Base-by-base conservation (phyloP, 1,140 invertebrate genomes). In the Calycopis cecrops region DNA sequence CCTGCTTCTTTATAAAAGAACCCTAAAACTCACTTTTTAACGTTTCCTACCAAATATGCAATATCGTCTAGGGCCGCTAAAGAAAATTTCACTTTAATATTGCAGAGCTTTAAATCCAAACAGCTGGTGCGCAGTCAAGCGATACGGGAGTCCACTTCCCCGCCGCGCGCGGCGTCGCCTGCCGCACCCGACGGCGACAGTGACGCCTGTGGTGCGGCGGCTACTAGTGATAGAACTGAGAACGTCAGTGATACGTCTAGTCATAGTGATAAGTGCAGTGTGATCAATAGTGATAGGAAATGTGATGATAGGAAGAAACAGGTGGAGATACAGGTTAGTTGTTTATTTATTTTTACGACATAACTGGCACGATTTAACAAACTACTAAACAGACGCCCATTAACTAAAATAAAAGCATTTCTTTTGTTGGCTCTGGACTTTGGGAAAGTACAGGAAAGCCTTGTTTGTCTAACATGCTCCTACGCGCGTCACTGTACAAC, bases 111-210 rank as follows among this genome's bases (percentile, higher is more conserved):
- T 78, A 95, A 95, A 89, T 90, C 93, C 54, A 96, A 96, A 88
- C 90, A 95, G 74, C 88, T 97, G 63, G 94, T 95, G 18, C 91
- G 96, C 72, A 96, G 95, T 70, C 94, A 96, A 90, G 96, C 96
- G 58, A 94, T 97, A 88, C 91, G 94, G 72, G 96, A 97, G 86
- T 93, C 95, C 59, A 91, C 94, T 52, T 96, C 95, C 18, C 95
- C 95, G 11, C 95, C 94, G 35, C 91, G 94, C 62, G 92, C 93
- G 6, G 44, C 35, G 6, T 38, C 35, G 34, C 21, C 21, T 4
- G 9, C 33, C 12, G 34, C 21, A 28, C 21, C 11, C 47, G 6
- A 42, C 40, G 34, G 12, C 33, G 10, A 17, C 35, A 11, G 50
- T 28, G 21, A 28, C 17, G 12, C n/a, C 35, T 34, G 49, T 35